phyloP scores from a whole-genome alignment of 2,888 invertebrate species.

The Tetragonisca angustula region DNA sequence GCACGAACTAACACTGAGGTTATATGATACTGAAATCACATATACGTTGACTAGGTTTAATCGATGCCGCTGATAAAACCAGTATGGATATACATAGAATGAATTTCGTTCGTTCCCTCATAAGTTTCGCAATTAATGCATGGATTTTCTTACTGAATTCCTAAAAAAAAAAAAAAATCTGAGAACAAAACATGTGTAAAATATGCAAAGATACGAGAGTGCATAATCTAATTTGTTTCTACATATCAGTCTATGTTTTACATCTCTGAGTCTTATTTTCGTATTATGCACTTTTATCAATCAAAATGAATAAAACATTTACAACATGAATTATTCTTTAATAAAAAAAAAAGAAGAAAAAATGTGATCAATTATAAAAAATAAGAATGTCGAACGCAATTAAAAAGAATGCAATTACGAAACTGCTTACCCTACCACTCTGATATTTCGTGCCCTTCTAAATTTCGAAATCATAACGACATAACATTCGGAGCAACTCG shows the following conservation, averaged over 20 bases:
- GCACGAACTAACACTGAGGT: slow-evolving; percentile 34
- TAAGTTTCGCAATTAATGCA: slow-evolving; percentile 10
- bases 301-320: neutral
- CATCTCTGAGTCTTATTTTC: neutral
- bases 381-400: neutral
- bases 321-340: neutral
- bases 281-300: neutral
- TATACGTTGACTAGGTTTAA: slow-evolving; percentile 52
- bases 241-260: too few relatives aligned
- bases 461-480: slow-evolving; percentile 8
- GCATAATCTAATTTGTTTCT: neutral
- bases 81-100: slow-evolving; percentile 30
- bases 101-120: slow-evolving; percentile 26
- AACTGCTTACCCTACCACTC: neutral
- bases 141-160: neutral
- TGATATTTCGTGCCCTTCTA: neutral
- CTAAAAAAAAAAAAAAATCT: neutral
- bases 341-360: neutral
- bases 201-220: neutral
- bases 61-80: slow-evolving; percentile 53
- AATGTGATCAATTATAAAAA: neutral
- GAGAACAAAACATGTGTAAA: neutral
- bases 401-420: neutral
- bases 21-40: slow-evolving; percentile 51
- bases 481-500: neutral